phyloP scores from a whole-genome alignment of 2,113 vertebrate genomes.

The Poecilia latipinna region DNA sequence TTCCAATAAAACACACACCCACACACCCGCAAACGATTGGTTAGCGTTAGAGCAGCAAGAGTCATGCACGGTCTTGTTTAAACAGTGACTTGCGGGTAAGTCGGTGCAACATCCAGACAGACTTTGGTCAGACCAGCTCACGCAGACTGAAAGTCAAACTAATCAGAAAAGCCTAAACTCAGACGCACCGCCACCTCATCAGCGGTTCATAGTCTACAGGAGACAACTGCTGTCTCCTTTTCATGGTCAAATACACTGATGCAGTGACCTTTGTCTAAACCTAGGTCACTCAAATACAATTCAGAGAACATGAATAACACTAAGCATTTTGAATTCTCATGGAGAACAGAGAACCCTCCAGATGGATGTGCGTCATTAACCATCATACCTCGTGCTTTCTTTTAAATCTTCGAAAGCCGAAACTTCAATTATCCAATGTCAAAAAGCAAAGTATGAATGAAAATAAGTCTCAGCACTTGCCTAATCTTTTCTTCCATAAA shows the following conservation, averaged over 20 bases:
- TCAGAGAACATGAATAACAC: too few relatives aligned
- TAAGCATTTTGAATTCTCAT: too few relatives aligned
- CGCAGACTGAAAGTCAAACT: background rate
- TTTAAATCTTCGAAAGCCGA: background rate
- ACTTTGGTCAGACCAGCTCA: constrained; percentile 40
- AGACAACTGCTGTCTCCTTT: constrained; percentile 24
- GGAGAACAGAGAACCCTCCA: too few relatives aligned
- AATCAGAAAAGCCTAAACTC: constrained; percentile 17
- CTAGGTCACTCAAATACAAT: too few relatives aligned
- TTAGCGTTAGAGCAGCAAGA: constrained; percentile 23
- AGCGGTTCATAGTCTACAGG: constrained; percentile 41
- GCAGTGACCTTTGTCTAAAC: background rate
- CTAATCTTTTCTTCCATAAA: too few relatives aligned
- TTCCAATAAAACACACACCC: constrained; percentile 50
- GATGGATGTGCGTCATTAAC: too few relatives aligned
- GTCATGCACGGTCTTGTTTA: constrained; percentile 69
- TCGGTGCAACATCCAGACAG: constrained; percentile 54
- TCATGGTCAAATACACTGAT: constrained; percentile 11
- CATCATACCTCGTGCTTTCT: background rate
- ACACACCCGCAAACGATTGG: constrained; percentile 36
- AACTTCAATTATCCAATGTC: background rate
- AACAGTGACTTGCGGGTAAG: constrained; percentile 40
- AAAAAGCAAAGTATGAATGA: background rate
- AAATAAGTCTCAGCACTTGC: background rate
- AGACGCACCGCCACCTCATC: constrained; percentile 49